Conservation (phyloP, 1,140 invertebrate genomes). For the Neodiprion virginianus region DNA sequence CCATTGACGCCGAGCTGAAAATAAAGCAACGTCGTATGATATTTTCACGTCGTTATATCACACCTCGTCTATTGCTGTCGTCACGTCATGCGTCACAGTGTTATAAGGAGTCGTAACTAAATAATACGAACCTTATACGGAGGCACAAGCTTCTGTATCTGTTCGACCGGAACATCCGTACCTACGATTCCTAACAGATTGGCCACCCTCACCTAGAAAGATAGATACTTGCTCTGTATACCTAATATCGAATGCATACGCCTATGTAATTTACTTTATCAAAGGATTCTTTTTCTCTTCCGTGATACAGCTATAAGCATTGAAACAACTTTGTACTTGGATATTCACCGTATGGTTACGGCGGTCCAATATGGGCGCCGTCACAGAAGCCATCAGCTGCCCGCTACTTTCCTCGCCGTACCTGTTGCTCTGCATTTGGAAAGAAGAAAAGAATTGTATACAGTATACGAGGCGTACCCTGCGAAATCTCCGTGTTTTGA, state of each 20-base stretch:
- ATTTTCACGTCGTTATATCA: no score
- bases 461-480: not conserved
- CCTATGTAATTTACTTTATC: slow-evolving; percentile 13
- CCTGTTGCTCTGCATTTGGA: slow-evolving; percentile 67
- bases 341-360: slow-evolving; percentile 85
- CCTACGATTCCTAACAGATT: slow-evolving; percentile 93
- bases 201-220: slow-evolving; percentile 75
- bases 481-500: not conserved
- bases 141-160: slow-evolving; percentile 91
- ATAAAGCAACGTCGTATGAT: slow-evolving; percentile 24
- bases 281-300: slow-evolving; percentile 4
- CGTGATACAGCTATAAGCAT: not conserved
- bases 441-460: slow-evolving; percentile 11
- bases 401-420: slow-evolving; percentile 73
- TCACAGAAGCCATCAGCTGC: slow-evolving; percentile 88
- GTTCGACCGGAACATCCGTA: slow-evolving; percentile 90
- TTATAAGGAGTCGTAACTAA: not conserved
- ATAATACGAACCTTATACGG: slow-evolving; percentile 78
- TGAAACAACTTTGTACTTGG: no score
- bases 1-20: slow-evolving; percentile 92
- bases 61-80: no score
- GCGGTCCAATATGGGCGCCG: slow-evolving; percentile 90
- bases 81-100: slow-evolving; percentile 15
- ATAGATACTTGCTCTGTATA: slow-evolving; percentile 21
- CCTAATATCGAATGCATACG: slow-evolving; percentile 18